phyloP scores from a whole-genome alignment of 2,888 invertebrate species.

The Caenorhabditis japonica region DNA sequence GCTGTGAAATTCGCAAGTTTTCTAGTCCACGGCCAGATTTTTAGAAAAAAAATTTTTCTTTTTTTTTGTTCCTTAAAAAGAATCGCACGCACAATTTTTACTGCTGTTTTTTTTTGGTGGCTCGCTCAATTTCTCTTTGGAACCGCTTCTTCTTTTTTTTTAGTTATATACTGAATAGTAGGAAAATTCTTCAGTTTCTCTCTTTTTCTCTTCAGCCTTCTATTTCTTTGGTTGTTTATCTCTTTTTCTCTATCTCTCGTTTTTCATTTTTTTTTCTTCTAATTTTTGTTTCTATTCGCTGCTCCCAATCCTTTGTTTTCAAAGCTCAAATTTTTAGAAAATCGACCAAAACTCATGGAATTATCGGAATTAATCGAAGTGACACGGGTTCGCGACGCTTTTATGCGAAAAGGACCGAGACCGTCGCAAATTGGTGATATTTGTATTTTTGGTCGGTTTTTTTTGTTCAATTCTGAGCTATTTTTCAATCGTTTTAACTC shows the following conservation, averaged over 20 bases:
- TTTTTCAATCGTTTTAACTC: no score
- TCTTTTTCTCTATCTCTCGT: conserved; percentile 7
- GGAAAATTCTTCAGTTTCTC: neutral
- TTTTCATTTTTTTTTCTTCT: neutral
- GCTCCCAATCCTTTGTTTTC: neutral
- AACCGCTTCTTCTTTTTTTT: neutral
- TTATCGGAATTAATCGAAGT: conserved; percentile 74
- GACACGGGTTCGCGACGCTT: conserved; percentile 70
- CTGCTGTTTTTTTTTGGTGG: neutral
- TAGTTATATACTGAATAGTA: neutral
- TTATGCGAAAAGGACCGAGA: conserved; percentile 71
- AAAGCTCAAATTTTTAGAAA: neutral
- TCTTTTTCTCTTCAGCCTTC: conserved; percentile 4
- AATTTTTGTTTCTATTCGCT: neutral
- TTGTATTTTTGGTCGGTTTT: conserved; percentile 64
- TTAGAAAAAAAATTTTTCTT: neutral
- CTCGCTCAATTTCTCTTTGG: neutral
- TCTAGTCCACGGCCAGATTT: neutral
- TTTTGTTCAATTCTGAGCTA: neutral
- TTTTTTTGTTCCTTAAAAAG: no score
- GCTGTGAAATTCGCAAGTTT: no score
- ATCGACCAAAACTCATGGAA: conserved; percentile 63
- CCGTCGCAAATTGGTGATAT: conserved; percentile 69
- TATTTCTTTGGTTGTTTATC: neutral
- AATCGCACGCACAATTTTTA: neutral